Evolutionary conservation across 2,797 vertebrate species (phyloP), one percentile per base, ranked within the genome.

Genomic region (Catamblyrhynchus diadema): DNA sequence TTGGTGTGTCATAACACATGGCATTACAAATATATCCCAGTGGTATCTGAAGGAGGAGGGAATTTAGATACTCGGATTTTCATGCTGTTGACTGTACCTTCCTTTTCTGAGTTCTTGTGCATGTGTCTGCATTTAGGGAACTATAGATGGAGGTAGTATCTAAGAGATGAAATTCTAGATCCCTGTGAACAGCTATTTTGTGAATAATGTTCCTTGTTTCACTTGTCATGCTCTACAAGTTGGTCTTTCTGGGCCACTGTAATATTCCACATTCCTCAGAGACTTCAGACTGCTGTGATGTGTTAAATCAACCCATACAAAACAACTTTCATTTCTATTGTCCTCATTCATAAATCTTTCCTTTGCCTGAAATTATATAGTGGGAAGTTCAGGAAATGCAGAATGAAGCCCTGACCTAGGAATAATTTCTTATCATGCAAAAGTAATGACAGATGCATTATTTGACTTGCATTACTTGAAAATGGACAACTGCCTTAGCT

Each of bases 1-100:
- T 81, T 81, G 90, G 90, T 62, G 92, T 92, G 66, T 86, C 5
- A 1, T 59, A 94, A 73, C 94, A 90, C 88, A 93, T 64, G 90
- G 93, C 66, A 70, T 86, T 75, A 53, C 88, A 94, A 84, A 92
- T 66, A 92, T 56, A 86, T 94, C 80, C 77, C 66, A n/a, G 77
- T 14, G 77, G 54, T 60, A 86, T 94, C 60, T 77, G 83, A 44
- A 75, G 78, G 65, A 88, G 44, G 83, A 94, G 59, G 47, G 54
- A 93, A 81, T 86, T 86, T 81, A 94, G 86, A 45, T 51, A 69
- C 62, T 91, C 73, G 66, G 72, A 78, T 83, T 95, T 91, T 57
- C 66, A 42, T 39, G 60, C 59, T 88, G 27, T 75, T 75, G 65
- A 48, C 47, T 56, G 23, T 70, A 65, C 44, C 27, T 92, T 82